phyloP scores from a whole-genome alignment of 2,113 vertebrate species.

The Sinocyclocheilus rhinocerous region DNA sequence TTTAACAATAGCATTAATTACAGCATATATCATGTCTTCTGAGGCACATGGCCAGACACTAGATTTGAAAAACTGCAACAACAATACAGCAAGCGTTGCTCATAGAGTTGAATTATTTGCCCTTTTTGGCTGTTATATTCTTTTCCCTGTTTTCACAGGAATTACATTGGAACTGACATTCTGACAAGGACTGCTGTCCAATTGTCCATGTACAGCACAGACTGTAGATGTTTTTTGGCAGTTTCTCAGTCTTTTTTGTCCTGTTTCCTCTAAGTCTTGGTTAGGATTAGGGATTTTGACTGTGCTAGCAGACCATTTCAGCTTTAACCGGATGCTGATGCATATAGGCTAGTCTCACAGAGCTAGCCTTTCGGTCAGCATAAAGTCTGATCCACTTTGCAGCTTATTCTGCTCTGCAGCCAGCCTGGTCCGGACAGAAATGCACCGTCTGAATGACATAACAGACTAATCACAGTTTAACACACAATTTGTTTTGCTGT shows the following conservation, averaged over 20 bases:
- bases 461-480: neutral
- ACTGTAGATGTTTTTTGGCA: neutral
- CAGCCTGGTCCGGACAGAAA: neutral
- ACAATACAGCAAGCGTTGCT: neutral
- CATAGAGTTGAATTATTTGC: neutral
- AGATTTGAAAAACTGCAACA: neutral
- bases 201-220: constrained; percentile 8
- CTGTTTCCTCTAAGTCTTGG: neutral
- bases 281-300: neutral
- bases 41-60: neutral
- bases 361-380: neutral
- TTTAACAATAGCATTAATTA: neutral
- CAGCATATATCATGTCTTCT: neutral
- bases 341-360: neutral
- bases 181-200: constrained; percentile 34
- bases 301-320: neutral
- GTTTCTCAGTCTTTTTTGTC: constrained; percentile 1
- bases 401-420: neutral
- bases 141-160: neutral
- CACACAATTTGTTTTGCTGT: neutral
- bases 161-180: constrained; percentile 19
- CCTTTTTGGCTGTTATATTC: neutral
- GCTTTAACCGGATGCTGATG: neutral
- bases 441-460: neutral
- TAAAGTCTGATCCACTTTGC: constrained; percentile 18